Conservation (phyloP, 2,797 vertebrate genomes). For the Coregonus suidteri region DNA sequence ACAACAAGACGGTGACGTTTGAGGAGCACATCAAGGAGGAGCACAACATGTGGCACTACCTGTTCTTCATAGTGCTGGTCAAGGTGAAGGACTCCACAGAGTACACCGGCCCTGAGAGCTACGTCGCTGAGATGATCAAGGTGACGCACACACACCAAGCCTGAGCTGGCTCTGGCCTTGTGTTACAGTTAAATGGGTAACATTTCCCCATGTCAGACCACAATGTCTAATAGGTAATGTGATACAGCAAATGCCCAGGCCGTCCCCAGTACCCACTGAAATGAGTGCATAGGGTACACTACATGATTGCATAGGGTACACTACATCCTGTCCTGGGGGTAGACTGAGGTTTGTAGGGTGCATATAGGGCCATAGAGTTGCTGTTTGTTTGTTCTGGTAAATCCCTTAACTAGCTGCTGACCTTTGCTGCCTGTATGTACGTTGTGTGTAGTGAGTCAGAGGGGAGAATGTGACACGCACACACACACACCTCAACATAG, state of each 20-base stretch:
- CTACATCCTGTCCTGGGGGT: background rate
- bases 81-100: constrained; percentile 98
- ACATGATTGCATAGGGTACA: no score
- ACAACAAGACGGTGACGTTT: constrained; percentile 99
- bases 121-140: constrained; percentile 98
- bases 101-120: constrained; percentile 97
- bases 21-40: constrained; percentile 98
- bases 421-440: background rate
- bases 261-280: no score
- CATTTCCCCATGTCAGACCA: background rate
- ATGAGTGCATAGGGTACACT: background rate
- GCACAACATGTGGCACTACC: constrained; percentile 99
- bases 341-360: background rate
- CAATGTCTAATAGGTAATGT: constrained; percentile 8
- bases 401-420: constrained; percentile 10
- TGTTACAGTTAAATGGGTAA: background rate
- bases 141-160: constrained; percentile 67
- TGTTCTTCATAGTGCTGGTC: constrained; percentile 96
- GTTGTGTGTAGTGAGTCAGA: background rate
- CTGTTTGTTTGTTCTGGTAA: background rate
- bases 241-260: background rate
- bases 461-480: background rate
- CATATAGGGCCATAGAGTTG: background rate
- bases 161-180: no score
- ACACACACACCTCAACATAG: background rate